Evolutionary conservation across 2,113 vertebrate genomes (phyloP).

Genomic region (Rallus limicola): DNA sequence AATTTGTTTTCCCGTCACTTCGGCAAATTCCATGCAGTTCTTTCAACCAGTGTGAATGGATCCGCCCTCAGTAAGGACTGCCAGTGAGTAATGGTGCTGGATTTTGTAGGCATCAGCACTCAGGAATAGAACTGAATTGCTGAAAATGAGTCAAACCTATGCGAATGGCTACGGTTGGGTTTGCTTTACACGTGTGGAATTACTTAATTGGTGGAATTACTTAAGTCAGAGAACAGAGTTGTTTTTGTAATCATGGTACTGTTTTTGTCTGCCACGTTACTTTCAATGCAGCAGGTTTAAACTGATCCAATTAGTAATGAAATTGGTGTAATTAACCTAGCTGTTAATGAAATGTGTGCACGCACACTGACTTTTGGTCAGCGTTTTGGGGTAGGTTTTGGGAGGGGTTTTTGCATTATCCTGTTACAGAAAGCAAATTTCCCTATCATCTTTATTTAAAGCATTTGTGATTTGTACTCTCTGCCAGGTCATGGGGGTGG

Average conservation of each 20-base stretch:
- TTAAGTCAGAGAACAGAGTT: not conserved
- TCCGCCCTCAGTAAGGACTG: not conserved
- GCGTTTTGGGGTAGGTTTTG: not conserved
- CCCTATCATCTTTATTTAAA: not conserved
- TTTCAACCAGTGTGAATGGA: not conserved
- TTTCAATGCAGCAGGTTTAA: slow-evolving; percentile 34
- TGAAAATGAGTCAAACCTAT: not conserved
- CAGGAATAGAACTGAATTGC: not conserved
- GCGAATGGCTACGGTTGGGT: not conserved
- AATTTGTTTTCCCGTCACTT: not conserved
- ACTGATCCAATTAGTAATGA: slow-evolving; percentile 45
- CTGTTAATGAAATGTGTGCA: not conserved
- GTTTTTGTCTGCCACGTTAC: slow-evolving; percentile 21
- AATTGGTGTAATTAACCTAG: slow-evolving; percentile 41
- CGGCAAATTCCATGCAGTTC: not conserved
- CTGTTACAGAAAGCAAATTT: not conserved
- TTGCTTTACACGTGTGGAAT: not conserved
- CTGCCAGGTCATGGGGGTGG: not conserved
- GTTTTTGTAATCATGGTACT: not conserved
- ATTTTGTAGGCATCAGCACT: not conserved
- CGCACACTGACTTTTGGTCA: not conserved
- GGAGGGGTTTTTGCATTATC: not conserved
- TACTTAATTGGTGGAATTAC: slow-evolving; percentile 11
- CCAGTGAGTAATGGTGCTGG: not conserved
- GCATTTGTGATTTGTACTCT: not conserved